A percentile compares a stretch with the other conserved stretches of the same genome.
phyloP scores from a whole-genome alignment of 2,113 vertebrate species.

The Corythaixoides concolor region DNA sequence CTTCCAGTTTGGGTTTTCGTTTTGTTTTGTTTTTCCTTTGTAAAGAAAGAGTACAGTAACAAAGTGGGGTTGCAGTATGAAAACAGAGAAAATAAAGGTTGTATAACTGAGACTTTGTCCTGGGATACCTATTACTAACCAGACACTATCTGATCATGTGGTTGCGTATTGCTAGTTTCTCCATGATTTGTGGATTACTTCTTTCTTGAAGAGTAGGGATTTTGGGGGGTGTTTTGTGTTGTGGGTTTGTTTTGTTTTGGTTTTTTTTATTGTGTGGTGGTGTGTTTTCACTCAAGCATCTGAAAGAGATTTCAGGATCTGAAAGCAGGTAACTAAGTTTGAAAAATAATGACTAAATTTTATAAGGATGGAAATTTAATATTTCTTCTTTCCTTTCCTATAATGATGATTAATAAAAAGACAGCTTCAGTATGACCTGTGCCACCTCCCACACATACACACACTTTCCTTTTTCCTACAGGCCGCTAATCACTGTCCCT shows the following conservation, averaged over 20 bases:
- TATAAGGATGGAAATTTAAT: not conserved
- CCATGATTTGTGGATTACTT: not conserved
- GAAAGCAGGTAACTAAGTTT: not conserved
- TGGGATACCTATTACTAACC: not conserved
- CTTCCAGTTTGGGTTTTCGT: too few relatives aligned
- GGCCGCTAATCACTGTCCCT: not conserved
- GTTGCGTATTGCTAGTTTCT: not conserved
- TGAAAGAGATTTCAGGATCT: not conserved
- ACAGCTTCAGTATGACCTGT: conserved; percentile 6
- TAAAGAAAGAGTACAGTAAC: not conserved
- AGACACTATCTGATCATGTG: not conserved
- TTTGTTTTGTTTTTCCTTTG: not conserved
- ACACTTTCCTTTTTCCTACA: not conserved
- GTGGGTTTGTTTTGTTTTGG: not conserved
- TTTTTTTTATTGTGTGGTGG: not conserved
- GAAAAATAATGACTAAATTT: not conserved
- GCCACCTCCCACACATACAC: not conserved
- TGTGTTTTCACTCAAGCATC: not conserved
- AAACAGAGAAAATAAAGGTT: not conserved
- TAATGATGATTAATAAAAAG: conserved; percentile 48
- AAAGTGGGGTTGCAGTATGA: not conserved
- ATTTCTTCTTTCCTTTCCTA: not conserved
- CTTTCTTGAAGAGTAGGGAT: not conserved
- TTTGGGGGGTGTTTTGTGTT: not conserved
- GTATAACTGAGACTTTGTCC: not conserved